Percentiles rank a stretch among this genome's conserved stretches.
Conservation (phyloP, 2,888 invertebrate species). For the Cynaeus angustus region DNA sequence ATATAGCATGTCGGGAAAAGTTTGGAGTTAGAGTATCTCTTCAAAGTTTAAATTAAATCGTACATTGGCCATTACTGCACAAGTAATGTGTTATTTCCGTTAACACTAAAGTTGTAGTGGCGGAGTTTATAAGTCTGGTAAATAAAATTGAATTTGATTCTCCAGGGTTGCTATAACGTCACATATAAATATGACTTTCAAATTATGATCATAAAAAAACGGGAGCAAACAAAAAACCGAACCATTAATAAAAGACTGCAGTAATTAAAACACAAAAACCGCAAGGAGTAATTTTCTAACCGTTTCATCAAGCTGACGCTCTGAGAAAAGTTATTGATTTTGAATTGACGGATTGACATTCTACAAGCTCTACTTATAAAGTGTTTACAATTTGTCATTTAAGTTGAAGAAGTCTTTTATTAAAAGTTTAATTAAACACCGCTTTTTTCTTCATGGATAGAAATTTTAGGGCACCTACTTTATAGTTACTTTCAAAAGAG, state of each 20-base stretch:
- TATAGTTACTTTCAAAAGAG: constrained; percentile 10
- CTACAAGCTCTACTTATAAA: constrained; percentile 19
- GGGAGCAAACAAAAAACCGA: background rate
- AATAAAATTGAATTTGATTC: constrained; percentile 13
- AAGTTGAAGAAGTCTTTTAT: constrained; percentile 23
- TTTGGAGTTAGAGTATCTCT: constrained; percentile 56
- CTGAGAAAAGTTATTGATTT: constrained; percentile 33
- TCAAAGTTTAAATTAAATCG: constrained; percentile 59
- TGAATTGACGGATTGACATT: constrained; percentile 24
- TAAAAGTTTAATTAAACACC: constrained; percentile 28
- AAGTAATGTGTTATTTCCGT: constrained; percentile 39
- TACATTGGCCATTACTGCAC: constrained; percentile 31
- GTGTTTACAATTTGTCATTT: constrained; percentile 31
- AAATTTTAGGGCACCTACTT: no score
- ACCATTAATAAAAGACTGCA: constrained; percentile 2
- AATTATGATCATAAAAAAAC: no score
- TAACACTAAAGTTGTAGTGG: constrained; percentile 24
- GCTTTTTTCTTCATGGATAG: background rate
- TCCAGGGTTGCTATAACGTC: no score
- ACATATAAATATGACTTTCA: no score
- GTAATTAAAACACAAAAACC: constrained; percentile 18
- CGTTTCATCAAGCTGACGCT: constrained; percentile 33
- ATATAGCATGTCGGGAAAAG: constrained; percentile 58
- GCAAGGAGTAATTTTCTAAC: constrained; percentile 27
- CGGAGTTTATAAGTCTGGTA: constrained; percentile 18